phyloP scores from a whole-genome alignment of 2,888 invertebrate species.

The Scaptodrosophila latifasciaeformis region DNA sequence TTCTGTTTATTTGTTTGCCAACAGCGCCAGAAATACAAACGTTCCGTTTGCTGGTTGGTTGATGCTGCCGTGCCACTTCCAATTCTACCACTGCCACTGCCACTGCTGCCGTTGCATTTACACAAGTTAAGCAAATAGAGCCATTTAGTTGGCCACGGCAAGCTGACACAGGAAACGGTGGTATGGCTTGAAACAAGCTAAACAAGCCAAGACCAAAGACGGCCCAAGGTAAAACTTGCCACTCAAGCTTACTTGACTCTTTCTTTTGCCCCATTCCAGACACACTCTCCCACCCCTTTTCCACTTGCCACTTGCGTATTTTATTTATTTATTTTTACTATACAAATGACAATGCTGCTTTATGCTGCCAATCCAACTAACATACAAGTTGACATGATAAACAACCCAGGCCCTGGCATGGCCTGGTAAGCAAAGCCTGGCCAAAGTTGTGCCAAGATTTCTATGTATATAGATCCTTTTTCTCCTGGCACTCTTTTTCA shows the following conservation, averaged over 20 bases:
- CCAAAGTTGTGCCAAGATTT: no score
- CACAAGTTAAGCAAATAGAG: slow-evolving; percentile 61
- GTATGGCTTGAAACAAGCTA: not conserved
- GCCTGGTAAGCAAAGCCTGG: no score
- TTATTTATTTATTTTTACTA: slow-evolving; percentile 38
- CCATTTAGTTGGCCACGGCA: slow-evolving; percentile 33
- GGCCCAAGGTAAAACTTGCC: no score
- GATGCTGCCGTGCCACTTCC: no score
- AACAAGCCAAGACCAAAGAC: not conserved
- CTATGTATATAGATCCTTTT: no score
- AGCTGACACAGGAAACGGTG: no score
- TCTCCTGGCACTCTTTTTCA: not conserved
- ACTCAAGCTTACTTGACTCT: no score
- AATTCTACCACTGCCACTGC: no score
- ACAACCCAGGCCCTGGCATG: no score
- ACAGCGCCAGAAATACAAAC: slow-evolving; percentile 10
- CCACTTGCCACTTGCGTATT: slow-evolving; percentile 9
- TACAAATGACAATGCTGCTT: slow-evolving; percentile 59
- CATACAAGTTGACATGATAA: slow-evolving; percentile 54
- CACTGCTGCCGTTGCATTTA: slow-evolving; percentile 48
- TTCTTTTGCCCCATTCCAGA: no score
- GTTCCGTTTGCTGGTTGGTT: slow-evolving; percentile 21
- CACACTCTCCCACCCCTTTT: no score
- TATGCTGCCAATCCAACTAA: slow-evolving; percentile 63
- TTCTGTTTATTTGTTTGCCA: slow-evolving; percentile 29